Evolutionary conservation across 2,797 vertebrate species (phyloP), one percentile per base, ranked within the genome.

Genomic region (Enteromius anoplus): DNA sequence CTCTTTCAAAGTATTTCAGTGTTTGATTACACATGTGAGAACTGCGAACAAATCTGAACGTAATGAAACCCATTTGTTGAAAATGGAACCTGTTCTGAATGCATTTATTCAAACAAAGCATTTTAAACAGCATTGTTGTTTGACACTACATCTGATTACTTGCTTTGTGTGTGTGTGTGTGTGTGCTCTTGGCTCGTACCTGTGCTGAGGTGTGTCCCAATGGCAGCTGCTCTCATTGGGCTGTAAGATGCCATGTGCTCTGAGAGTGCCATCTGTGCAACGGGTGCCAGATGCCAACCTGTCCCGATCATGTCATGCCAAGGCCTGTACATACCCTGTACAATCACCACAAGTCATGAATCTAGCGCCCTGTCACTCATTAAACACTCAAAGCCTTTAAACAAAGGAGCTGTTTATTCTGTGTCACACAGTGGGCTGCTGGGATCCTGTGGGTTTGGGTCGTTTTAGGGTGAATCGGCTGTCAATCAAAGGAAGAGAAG

Each of bases 221-320:
- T 72, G 72, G 70, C 73, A 58, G 78, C 80, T 82, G 84, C 51
- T 81, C 47, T 85, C 73, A 60, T 80, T 80, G 82, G 83, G 60
- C 47, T 64, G 71, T 49, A 65, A 62, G 77, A 86, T 84, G 85
- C 70, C 84, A 83, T 82, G 62, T 51, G 72, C 75, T 78, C 75
- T 85, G 85, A 87, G 80, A 84, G 82, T 76, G 84, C 85, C 85
- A 81, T 86, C 88, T 89, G 86, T 53, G 73, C 80, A 81, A 62
- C 32, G 49, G 71, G 68, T 76, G 82, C 85, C 84, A 88, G 87
- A 86, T 81, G 80, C 82, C 80, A 84, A 69, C 80, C 83, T 77
- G 60, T 55, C 75, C 77, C 47, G 17, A 53, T 84, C 70, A 29
- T 58, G 64, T 71, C 81, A 86, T 83, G 83, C 85, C 81, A 83